Base-by-base conservation (phyloP, 2,797 vertebrate genomes). In the Pangasius mekongensis region DNA sequence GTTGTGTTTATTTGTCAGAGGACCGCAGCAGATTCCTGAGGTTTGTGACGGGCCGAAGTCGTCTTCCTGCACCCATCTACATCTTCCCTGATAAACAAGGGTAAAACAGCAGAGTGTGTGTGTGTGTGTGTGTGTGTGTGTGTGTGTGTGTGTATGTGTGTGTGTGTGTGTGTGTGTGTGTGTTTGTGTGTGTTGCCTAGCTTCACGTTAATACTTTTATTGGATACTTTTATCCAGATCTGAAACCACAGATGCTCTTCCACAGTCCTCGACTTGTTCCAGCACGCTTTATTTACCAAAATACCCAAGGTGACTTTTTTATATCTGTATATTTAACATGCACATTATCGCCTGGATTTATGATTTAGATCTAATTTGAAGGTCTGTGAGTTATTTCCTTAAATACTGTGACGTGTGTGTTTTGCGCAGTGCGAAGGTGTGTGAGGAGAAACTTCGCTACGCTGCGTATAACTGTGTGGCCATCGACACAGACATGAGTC, bases 391-490 rank as follows among this genome's bases (percentile, higher is more conserved):
- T 33, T 16, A n/a, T 36, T 43, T 62, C 5, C 20, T 27, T 49
- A 9, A 43, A 64, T 8, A 7, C 2, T 66, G 58, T 83, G 60
- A 18, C 88, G 14, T 81, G 84, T 84, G 56, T 92, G 83, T 90
- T 5, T 83, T 67, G 69, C 33, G 36, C 91, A 99, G 98, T 89
- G 98, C 98, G 87, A 99, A 99, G 82, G 95, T 99, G 0, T 99
- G 98, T 16, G 98, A 99, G 92, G 98, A 99, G 94, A 99, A 99
- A 93, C 94, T 99, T 86, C 98, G 98, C 60, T 99, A 99, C 2
- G 98, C 98, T 0, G 98, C 98, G 0, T 99, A 99, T 93, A 99
- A 99, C 95, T 99, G 98, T 3, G 98, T 99, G 91, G 98, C 98
- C 90, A 99, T 99, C 16, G 98, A 99, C 94, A 99, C 97, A 0